Evolutionary conservation across 2,797 vertebrate genomes (phyloP), one percentile per base, ranked within the genome.

Genomic region (Threskiornis aethiopicus): DNA sequence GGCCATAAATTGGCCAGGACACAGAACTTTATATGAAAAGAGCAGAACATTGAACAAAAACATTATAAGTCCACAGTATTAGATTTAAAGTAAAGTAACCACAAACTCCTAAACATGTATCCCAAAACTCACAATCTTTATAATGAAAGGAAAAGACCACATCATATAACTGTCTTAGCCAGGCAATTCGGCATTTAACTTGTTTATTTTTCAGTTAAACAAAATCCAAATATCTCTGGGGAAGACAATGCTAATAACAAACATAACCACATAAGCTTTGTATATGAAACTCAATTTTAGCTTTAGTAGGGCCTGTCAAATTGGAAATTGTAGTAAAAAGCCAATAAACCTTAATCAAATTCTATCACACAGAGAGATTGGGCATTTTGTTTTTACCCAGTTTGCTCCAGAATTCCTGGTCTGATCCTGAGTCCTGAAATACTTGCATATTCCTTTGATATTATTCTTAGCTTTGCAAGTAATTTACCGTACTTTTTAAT

Each of bases 161-260:
- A 93, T 96, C 90, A 96, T 95, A 95, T 97, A 98, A 96, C 93
- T 96, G 95, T 94, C 93, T 90, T 76, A 94, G 85, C 59, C 65
- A 93, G 84, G 90, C 94, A 96, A 83, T 94, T 90, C 29, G 0
- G 59, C 81, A 87, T 98, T 96, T 96, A 94, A 88, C 72, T 97
- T 96, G 94, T 91, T 97, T 97, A 97, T 97, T 96, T 96, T 94
- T 97, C 86, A 96, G 83, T 97, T 97, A 97, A 97, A 97, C 93
- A 94, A 96, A 97, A 97, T 93, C 92, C 87, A 97, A 94, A 93
- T 96, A 90, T 97, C 94, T 96, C 95, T 89, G 7, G 93, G 94
- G 96, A 96, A 94, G 95, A 97, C 94, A 97, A 96, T 96, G 94
- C 87, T 95, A 96, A 97, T 96, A 96, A 71, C 89, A 97, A 97